Base-by-base conservation (phyloP, 2,888 invertebrate genomes). In the Trichacis sp. region DNA sequence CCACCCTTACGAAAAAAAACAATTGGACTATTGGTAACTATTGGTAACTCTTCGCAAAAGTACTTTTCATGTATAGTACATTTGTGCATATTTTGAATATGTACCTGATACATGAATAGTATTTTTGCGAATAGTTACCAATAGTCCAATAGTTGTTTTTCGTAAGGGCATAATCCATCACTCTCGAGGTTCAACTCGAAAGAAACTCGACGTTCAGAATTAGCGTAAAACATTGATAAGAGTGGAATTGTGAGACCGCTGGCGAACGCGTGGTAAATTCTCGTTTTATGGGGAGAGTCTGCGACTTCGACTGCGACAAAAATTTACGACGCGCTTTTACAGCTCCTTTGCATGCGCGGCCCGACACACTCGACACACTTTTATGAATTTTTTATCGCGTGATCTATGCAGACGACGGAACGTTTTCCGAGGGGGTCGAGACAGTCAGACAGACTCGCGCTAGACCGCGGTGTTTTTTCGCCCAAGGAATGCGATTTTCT, bases 341-440 rank as follows among this genome's bases (percentile, higher is more conserved):
- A 30, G 52, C 59, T 52, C 48, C 43, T 64, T 60, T 56, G 51
- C 59, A 60, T 56, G 64, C 46, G 42, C 38, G 56, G 48, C 56
- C 56, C 58, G 49, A 64, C 56, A 52, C 58, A 56, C 40, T 64
- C 58, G 52, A 64, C 56, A 52, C 58, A 56, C 40, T 64, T 64
- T 64, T 60, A 64, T 64, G 55, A 51, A 60, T 60, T 60, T 64
- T 64, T 58, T 58, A 62, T 20, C 42, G 15, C 11, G 40, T 15
- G 29, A 42, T 30, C 38, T 43, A 20, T 15, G 47, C 43, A 56
- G 51, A 52, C 62, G 29, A 30, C 20, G 33, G 18, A 20, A 20
- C 36, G 30, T 36, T 24, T 12, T 33, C 29, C 43, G 12, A 15
- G 14, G 24, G 24, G n/a, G n/a, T n/a, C n/a, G n/a, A 24, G 8